Conservation (phyloP, 2,113 vertebrate genomes). For the Tenebrosternarchus preto region DNA sequence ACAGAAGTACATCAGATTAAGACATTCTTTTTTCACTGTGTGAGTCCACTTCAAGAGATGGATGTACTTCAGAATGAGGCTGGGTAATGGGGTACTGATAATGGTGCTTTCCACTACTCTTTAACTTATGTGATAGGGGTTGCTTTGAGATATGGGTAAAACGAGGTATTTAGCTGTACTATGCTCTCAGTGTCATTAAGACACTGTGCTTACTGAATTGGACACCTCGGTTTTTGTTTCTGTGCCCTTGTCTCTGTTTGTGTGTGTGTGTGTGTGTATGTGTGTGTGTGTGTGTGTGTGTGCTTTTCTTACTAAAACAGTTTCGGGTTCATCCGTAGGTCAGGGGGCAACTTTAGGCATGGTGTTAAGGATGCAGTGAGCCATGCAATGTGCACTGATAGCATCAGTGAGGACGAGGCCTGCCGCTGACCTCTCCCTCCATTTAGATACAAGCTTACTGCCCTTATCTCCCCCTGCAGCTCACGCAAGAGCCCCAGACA, state of each 20-base stretch:
- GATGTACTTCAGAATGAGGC: constrained; percentile 24
- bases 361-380: constrained; percentile 64
- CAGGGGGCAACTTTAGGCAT: constrained; percentile 61
- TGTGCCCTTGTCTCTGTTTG: background rate
- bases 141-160: constrained; percentile 29
- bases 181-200: background rate
- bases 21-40: constrained; percentile 37
- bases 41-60: constrained; percentile 47
- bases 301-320: constrained; percentile 10
- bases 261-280: background rate
- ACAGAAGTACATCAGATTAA: constrained; percentile 33
- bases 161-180: background rate
- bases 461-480: constrained; percentile 74
- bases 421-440: constrained; percentile 66
- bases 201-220: background rate
- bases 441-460: constrained; percentile 64
- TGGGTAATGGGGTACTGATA: constrained; percentile 30
- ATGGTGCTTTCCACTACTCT: constrained; percentile 30
- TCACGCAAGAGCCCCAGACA: constrained; percentile 62
- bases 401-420: constrained; percentile 60
- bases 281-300: background rate
- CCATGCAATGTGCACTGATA: constrained; percentile 64
- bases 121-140: constrained; percentile 13
- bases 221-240: background rate
- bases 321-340: constrained; percentile 56